phyloP scores from a whole-genome alignment of 2,797 vertebrate genomes.

The Meriones psammophilus region DNA sequence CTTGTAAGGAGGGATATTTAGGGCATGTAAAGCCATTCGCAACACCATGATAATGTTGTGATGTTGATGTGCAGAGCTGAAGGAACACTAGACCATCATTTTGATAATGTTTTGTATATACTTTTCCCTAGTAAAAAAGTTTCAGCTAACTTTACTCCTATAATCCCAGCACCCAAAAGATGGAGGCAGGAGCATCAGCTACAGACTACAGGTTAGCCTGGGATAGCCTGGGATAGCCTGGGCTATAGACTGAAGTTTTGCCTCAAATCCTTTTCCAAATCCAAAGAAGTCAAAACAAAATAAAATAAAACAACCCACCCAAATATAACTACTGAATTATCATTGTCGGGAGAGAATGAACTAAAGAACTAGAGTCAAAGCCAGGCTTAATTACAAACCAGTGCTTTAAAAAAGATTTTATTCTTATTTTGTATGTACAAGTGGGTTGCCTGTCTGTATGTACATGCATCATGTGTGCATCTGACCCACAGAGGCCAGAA shows the following conservation, averaged over 20 bases:
- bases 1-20: background rate
- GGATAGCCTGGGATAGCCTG: background rate
- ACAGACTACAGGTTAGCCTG: background rate
- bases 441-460: background rate
- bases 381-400: constrained; percentile 17
- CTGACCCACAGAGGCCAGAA: background rate
- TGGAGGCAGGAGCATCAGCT: background rate
- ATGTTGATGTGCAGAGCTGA: background rate
- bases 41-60: constrained; percentile 26
- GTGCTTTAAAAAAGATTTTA: background rate
- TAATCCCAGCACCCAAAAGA: background rate
- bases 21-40: background rate
- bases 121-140: background rate
- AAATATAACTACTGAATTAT: background rate
- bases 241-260: background rate
- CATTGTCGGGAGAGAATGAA: background rate
- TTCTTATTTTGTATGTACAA: background rate
- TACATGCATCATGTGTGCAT: too few species aligned
- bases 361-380: background rate
- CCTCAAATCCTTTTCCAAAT: background rate
- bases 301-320: background rate
- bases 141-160: background rate
- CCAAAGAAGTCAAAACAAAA: constrained; percentile 25
- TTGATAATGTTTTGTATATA: background rate
- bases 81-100: constrained; percentile 18